A percentile compares a stretch with the other conserved stretches of the same genome.
phyloP scores from a whole-genome alignment of 2,797 vertebrate species.

The Hyperoplus lanceolatus region DNA sequence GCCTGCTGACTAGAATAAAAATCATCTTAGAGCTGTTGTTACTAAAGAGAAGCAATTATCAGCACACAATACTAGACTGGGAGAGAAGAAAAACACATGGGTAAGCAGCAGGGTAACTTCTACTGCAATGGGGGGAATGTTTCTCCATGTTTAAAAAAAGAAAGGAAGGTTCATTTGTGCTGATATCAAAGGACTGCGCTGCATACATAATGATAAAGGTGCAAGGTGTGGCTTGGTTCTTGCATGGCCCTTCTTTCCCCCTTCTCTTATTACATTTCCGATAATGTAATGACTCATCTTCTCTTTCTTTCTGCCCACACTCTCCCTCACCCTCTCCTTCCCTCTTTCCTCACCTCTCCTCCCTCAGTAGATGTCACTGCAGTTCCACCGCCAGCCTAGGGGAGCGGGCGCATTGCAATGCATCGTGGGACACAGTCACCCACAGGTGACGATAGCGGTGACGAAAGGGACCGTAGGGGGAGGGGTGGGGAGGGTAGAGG shows the following conservation, averaged over 20 bases:
- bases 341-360: conserved; percentile 36
- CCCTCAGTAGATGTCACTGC: conserved; percentile 87
- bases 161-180: conserved; percentile 25
- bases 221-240: conserved; percentile 38
- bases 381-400: conserved; percentile 77
- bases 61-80: conserved; percentile 41
- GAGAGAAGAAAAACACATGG: not conserved
- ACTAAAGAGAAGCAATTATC: conserved; percentile 72
- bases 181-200: conserved; percentile 50
- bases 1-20: conserved; percentile 70
- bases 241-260: not conserved
- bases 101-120: conserved; percentile 18
- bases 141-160: conserved; percentile 44
- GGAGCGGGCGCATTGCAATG: conserved; percentile 66
- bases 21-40: conserved; percentile 59
- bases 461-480: conserved; percentile 66
- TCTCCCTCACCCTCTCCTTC: conserved; percentile 10
- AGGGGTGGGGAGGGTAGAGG: conserved; percentile 47
- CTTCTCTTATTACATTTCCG: conserved; percentile 24
- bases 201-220: conserved; percentile 42
- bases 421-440: conserved; percentile 74
- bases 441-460: conserved; percentile 76
- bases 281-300: conserved; percentile 29
- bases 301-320: not conserved
- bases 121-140: conserved; percentile 13